Conservation (phyloP, 1,140 invertebrate species). For the Scaptodrosophila lebanonensis region DNA sequence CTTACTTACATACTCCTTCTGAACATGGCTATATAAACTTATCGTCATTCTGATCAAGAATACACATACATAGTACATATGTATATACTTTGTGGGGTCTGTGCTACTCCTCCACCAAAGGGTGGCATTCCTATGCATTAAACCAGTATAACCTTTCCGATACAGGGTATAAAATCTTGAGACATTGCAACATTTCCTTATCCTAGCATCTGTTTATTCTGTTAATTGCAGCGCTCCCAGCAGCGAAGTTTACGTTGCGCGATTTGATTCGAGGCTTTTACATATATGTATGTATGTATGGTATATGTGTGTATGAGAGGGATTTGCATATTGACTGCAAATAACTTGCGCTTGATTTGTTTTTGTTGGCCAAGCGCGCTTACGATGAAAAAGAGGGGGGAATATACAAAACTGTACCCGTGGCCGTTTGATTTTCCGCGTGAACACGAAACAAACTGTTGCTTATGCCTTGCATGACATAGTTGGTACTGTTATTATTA, state of each 20-base stretch:
- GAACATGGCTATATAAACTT: no score
- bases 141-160: no score
- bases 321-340: constrained; percentile 68
- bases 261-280: no score
- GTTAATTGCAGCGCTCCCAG: background rate
- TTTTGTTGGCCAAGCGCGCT: no score
- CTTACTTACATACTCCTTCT: no score
- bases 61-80: no score
- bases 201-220: background rate
- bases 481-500: constrained; percentile 41
- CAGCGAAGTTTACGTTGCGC: background rate
- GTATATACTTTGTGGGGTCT: no score
- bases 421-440: constrained; percentile 67
- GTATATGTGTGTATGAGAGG: constrained; percentile 25
- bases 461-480: no score
- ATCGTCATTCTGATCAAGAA: no score
- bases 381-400: constrained; percentile 30
- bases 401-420: constrained; percentile 64
- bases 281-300: background rate
- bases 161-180: no score
- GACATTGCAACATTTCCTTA: background rate
- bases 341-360: constrained; percentile 69
- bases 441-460: constrained; percentile 73
- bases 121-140: no score
- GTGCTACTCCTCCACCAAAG: no score